Conservation (phyloP, 2,113 vertebrate genomes). For the Haemorhous mexicanus region DNA sequence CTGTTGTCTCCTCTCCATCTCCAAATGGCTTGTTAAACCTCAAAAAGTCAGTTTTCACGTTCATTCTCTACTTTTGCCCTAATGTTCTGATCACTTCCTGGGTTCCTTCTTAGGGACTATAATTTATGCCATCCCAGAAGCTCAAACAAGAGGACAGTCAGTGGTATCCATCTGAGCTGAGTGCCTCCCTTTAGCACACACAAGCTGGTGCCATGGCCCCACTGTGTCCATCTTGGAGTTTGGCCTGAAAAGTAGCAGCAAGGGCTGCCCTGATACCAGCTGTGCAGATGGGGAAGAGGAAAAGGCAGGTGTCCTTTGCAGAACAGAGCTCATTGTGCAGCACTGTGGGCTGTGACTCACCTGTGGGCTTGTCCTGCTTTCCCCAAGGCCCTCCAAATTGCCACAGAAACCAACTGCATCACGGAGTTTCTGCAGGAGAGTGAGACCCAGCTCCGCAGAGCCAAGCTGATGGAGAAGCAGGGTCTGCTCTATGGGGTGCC, state of each 20-base stretch:
- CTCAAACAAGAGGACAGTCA: neutral
- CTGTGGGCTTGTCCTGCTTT: neutral
- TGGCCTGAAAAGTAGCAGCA: neutral
- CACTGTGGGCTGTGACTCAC: fast-evolving
- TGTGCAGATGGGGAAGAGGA: neutral
- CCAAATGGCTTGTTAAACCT: neutral
- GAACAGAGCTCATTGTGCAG: neutral
- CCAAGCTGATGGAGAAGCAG: constrained; percentile 33
- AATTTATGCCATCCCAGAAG: neutral
- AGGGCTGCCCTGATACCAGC: neutral
- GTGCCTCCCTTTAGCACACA: neutral
- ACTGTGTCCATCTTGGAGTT: neutral
- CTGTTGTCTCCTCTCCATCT: neutral
- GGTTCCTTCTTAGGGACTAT: neutral
- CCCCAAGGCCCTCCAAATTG: constrained; percentile 71
- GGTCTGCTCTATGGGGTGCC: constrained; percentile 72
- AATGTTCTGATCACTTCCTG: neutral
- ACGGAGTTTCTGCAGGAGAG: constrained; percentile 76
- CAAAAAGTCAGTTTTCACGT: fast-evolving
- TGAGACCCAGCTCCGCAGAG: constrained; percentile 61
- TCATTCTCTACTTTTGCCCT: neutral
- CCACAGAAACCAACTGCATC: constrained; percentile 79
- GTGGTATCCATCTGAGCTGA: neutral
- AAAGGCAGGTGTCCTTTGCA: neutral
- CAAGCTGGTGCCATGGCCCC: neutral